Evolutionary conservation across 2,888 invertebrate genomes (phyloP).

Genomic region (Neoascia interrupta): DNA sequence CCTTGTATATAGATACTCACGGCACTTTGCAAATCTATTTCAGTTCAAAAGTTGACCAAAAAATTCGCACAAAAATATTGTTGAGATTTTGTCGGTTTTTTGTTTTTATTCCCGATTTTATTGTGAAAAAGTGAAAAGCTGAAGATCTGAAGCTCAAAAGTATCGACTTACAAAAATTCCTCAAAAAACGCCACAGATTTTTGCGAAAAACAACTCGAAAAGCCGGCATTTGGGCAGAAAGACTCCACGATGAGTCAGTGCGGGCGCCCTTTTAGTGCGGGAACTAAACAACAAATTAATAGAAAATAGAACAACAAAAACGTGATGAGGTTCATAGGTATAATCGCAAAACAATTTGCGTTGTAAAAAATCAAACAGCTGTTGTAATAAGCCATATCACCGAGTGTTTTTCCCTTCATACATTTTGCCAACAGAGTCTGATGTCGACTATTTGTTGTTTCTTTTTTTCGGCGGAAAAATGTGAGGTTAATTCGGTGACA

Average conservation of each 20-base stretch:
- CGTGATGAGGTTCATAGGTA: too few relatives aligned
- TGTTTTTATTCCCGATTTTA: background rate
- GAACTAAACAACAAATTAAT: slow-evolving; percentile 8
- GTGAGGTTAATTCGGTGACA: slow-evolving; percentile 30
- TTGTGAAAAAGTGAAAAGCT: background rate
- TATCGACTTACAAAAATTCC: too few relatives aligned
- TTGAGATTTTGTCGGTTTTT: background rate
- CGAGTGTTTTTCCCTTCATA: background rate
- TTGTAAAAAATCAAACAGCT: slow-evolving; percentile 6
- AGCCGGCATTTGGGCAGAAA: slow-evolving; percentile 32
- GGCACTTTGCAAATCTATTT: slow-evolving; percentile 51
- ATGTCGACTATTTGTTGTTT: too few relatives aligned
- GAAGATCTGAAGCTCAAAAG: too few relatives aligned
- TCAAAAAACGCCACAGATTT: too few relatives aligned
- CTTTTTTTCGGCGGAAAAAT: slow-evolving; percentile 11
- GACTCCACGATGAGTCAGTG: slow-evolving; percentile 41
- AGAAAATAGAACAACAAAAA: slow-evolving; percentile 19
- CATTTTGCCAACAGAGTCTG: too few relatives aligned
- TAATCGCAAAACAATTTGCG: slow-evolving; percentile 24
- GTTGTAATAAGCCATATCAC: background rate
- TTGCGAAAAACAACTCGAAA: background rate
- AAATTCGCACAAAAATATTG: slow-evolving; percentile 19
- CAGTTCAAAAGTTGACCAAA: slow-evolving; percentile 28
- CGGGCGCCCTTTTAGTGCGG: slow-evolving; percentile 8
- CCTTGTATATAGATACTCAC: background rate